Evolutionary conservation across 2,888 invertebrate genomes (phyloP).

Genomic region (Marronus borbonicus): DNA sequence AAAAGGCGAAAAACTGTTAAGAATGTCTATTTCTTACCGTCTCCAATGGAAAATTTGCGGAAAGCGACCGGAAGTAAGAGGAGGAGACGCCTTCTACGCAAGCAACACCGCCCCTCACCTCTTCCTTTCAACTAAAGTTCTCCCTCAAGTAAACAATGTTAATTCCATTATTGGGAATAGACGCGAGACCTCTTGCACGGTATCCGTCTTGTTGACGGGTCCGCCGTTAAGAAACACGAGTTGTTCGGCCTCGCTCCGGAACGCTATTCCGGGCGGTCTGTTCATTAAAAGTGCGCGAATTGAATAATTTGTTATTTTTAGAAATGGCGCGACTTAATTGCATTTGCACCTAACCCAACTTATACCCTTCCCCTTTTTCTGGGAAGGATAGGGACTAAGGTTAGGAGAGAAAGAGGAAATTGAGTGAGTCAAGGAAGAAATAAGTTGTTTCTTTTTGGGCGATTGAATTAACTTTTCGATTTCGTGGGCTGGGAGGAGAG

Average conservation of each 20-base stretch:
- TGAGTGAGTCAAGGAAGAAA: too few species aligned
- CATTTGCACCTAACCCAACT: constrained; percentile 11
- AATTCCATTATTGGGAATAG: constrained; percentile 44
- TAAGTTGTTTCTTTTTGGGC: too few species aligned
- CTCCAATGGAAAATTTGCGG: background rate
- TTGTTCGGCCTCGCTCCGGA: background rate
- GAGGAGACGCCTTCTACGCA: too few species aligned
- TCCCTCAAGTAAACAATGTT: constrained; percentile 38
- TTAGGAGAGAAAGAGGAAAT: too few species aligned
- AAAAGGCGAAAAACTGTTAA: too few species aligned
- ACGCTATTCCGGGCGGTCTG: background rate
- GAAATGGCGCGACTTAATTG: constrained; percentile 8
- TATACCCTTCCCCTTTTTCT: too few species aligned
- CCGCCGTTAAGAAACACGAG: background rate
- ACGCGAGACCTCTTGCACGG: background rate
- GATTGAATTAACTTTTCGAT: too few species aligned
- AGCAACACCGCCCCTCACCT: background rate
- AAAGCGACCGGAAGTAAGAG: background rate
- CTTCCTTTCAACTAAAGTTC: background rate
- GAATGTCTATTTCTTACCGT: background rate
- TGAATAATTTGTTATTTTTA: constrained; percentile 37
- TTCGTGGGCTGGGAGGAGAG: too few species aligned
- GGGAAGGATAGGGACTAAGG: too few species aligned
- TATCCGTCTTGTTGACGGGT: constrained; percentile 39
- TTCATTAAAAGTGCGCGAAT: constrained; percentile 19